Conservation (phyloP, 2,113 vertebrate genomes). For the Ciconia stormi region DNA sequence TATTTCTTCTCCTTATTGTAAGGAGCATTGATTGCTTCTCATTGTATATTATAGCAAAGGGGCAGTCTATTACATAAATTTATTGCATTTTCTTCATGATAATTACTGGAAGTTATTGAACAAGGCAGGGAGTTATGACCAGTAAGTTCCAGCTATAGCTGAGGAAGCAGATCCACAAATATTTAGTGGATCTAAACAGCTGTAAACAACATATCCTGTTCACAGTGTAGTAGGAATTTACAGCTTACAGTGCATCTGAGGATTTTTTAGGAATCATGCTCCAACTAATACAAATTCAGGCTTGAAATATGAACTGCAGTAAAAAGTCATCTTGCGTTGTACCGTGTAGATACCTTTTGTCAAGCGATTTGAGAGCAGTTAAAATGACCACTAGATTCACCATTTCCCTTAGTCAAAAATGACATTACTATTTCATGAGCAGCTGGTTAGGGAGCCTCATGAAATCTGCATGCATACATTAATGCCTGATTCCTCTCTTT, state of each 20-base stretch:
- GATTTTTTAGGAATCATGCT: conserved; percentile 49
- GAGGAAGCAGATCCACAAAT: conserved; percentile 78
- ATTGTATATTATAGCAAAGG: conserved; percentile 82
- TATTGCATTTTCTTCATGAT: conserved; percentile 79
- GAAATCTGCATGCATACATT: conserved; percentile 7
- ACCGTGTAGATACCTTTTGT: not conserved
- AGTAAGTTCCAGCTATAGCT: conserved; percentile 71
- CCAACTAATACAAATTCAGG: not conserved
- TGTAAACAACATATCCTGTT: conserved; percentile 76
- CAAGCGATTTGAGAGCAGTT: not conserved
- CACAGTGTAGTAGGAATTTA: conserved; percentile 63
- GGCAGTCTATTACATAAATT: conserved; percentile 80
- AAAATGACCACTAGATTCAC: not conserved
- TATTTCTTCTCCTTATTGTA: conserved; percentile 81
- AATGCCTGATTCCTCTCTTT: not conserved
- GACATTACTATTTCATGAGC: conserved; percentile 18
- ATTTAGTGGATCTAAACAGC: conserved; percentile 73
- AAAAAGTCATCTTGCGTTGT: not conserved
- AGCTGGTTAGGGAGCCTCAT: not conserved
- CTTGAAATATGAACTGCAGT: conserved; percentile 30
- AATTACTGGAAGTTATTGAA: conserved; percentile 85
- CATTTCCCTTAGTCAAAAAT: conserved; percentile 34
- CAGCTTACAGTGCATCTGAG: conserved; percentile 44
- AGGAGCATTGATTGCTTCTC: conserved; percentile 77
- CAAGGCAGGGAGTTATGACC: conserved; percentile 78